phyloP scores from a whole-genome alignment of 2,113 vertebrate genomes.

The Vulpes lagopus region DNA sequence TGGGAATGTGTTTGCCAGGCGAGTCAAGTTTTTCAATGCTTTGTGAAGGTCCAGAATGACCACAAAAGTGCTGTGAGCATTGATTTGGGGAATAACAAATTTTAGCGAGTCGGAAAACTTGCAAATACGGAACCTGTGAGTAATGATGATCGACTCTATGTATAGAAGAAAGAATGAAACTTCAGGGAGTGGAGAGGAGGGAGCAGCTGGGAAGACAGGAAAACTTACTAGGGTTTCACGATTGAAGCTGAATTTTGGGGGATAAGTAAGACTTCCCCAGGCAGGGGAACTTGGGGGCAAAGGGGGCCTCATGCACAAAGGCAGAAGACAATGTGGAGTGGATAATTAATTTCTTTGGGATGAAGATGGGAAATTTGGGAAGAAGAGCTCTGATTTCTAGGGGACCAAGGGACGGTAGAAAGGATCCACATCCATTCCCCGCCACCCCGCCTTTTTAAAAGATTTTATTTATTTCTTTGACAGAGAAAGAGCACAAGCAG shows the following conservation, averaged over 20 bases:
- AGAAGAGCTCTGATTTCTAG: background rate
- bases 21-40: background rate
- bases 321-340: background rate
- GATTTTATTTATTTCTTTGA: too few species aligned
- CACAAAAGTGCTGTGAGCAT: background rate
- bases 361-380: background rate
- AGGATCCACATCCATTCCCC: background rate
- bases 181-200: background rate
- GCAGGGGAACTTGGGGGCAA: background rate
- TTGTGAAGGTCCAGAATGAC: background rate
- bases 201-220: background rate
- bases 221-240: background rate
- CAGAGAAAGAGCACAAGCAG: too few species aligned
- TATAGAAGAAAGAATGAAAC: background rate
- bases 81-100: background rate
- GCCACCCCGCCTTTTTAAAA: too few species aligned
- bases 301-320: accelerated
- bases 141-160: background rate
- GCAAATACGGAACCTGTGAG: background rate
- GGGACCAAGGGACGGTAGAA: background rate
- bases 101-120: background rate
- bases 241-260: background rate
- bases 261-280: background rate
- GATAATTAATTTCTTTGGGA: background rate
- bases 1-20: background rate